These are phyloP conservation scores for Galago senegalensis DNA, from an alignment of 2,797 vertebrate genomes.

Conservation along the genomic window DNA sequence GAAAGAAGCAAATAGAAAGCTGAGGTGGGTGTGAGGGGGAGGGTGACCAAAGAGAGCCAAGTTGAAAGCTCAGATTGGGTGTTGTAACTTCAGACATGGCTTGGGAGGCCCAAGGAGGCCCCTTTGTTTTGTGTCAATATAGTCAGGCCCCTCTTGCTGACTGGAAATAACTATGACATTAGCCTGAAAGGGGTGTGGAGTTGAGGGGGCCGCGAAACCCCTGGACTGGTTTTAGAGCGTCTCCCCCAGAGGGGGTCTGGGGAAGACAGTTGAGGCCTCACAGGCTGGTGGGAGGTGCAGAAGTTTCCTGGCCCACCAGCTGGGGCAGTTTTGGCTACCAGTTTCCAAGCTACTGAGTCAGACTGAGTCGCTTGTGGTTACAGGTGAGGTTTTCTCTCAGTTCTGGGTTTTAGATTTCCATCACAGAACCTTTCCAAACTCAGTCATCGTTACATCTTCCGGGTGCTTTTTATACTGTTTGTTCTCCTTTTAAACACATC, in stretches of 20 bases:
- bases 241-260: not conserved
- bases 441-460: not conserved
- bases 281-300: not conserved
- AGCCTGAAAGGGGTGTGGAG: not conserved
- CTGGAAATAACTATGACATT: slow-evolving; percentile 26
- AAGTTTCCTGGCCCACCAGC: slow-evolving; percentile 59
- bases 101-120: slow-evolving; percentile 26
- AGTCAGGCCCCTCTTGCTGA: not conserved
- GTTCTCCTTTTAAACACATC: not conserved
- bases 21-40: not conserved
- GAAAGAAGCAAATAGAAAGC: slow-evolving; percentile 42
- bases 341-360: slow-evolving; percentile 81
- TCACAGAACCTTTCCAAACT: slow-evolving; percentile 70
- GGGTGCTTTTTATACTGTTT: not conserved
- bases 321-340: slow-evolving; percentile 69
- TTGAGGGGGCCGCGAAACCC: not conserved
- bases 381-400: slow-evolving; percentile 74
- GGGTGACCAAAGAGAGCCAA: not conserved
- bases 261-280: not conserved
- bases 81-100: not conserved
- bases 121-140: not conserved
- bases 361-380: slow-evolving; percentile 73
- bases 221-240: not conserved
- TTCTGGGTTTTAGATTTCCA: slow-evolving; percentile 75
- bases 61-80: not conserved